Conservation (phyloP, 2,888 invertebrate genomes). For the Oscheius sp. region DNA sequence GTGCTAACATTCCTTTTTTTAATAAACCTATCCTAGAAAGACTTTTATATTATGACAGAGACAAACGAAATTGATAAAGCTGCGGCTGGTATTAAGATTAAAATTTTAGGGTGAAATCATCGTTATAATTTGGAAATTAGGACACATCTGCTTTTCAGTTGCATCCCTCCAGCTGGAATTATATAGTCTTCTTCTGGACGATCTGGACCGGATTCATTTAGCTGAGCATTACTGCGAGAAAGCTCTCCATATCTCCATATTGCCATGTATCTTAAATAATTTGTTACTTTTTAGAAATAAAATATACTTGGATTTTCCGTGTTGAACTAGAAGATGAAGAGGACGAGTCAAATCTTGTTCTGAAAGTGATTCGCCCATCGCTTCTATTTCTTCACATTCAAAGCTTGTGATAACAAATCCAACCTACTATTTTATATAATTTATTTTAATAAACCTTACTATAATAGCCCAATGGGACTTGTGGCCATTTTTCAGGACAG, state of each 20-base stretch:
- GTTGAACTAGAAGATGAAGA: conserved; percentile 27
- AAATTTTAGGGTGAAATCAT: too few relatives aligned
- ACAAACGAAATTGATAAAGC: too few relatives aligned
- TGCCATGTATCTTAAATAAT: conserved; percentile 53
- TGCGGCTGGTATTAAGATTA: too few relatives aligned
- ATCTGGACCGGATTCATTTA: conserved; percentile 45
- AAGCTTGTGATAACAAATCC: conserved; percentile 33
- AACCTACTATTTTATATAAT: conserved; percentile 22
- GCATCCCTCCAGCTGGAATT: conserved; percentile 1
- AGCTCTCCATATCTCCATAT: conserved; percentile 52
- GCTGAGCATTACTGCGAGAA: conserved; percentile 58
- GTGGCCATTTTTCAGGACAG: conserved; percentile 50
- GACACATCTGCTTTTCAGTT: conserved; percentile 10
- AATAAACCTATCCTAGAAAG: neutral
- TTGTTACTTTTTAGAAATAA: neutral
- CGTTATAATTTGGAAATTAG: neutral
- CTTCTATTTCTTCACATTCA: neutral
- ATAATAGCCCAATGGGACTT: conserved; percentile 65
- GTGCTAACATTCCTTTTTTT: neutral
- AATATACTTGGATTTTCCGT: conserved; percentile 61
- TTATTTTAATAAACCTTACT: conserved; percentile 35
- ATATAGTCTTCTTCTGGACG: conserved; percentile 22
- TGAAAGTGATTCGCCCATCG: neutral
- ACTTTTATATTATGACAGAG: too few relatives aligned
- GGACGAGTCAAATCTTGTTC: neutral